Percentiles rank a stretch among this genome's conserved stretches.
phyloP scores from a whole-genome alignment of 2,888 invertebrate genomes.

The Phragmatobia fuliginosa region DNA sequence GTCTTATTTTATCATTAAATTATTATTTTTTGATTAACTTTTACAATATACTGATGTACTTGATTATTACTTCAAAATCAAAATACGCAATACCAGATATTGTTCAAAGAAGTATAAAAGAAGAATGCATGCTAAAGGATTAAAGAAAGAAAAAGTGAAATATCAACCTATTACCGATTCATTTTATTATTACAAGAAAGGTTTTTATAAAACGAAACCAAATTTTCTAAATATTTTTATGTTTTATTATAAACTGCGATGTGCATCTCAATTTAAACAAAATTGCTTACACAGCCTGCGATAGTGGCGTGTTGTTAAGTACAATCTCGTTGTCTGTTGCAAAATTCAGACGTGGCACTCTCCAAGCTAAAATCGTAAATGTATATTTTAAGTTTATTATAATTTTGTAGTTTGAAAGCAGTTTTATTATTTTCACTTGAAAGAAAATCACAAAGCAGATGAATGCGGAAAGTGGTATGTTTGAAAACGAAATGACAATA shows the following conservation, averaged over 20 bases:
- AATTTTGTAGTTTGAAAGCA: not conserved
- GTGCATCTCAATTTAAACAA: conserved; percentile 7
- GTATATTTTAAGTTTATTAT: conserved; percentile 1
- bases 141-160: not conserved
- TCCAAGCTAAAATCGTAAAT: not conserved
- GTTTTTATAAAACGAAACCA: not conserved
- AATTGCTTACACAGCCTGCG: not conserved
- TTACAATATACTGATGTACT: too few relatives aligned
- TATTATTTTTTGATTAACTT: too few relatives aligned
- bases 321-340: conserved; percentile 1
- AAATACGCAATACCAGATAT: not conserved
- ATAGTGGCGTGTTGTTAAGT: conserved; percentile 5
- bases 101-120: not conserved
- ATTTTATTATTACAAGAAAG: not conserved
- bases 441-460: not conserved
- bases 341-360: conserved; percentile 17
- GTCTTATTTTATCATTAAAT: too few relatives aligned
- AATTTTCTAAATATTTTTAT: not conserved
- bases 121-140: not conserved
- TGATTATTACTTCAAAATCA: not conserved
- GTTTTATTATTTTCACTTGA: not conserved
- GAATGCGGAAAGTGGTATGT: not conserved
- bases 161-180: not conserved
- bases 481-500: not conserved
- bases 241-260: not conserved